Conservation (phyloP, 2,888 invertebrate genomes). For the Tupiocoris notatus region DNA sequence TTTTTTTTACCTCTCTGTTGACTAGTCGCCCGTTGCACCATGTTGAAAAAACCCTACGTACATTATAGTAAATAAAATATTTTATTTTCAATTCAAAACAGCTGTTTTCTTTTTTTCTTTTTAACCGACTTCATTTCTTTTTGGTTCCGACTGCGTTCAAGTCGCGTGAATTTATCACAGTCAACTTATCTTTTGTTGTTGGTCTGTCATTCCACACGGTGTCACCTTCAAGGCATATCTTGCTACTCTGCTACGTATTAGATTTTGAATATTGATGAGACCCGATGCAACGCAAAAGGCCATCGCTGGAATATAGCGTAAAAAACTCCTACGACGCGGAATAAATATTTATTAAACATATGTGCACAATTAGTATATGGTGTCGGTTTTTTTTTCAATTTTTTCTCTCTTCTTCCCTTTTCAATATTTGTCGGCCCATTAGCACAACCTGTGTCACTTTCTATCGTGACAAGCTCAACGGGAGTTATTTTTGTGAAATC, state of each 20-base stretch:
- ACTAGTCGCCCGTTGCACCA: too few species aligned
- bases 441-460: background rate
- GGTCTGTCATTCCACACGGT: background rate
- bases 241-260: background rate
- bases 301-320: background rate
- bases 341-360: background rate
- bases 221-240: background rate
- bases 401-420: background rate
- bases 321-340: background rate
- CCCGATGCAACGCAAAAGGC: background rate
- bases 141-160: too few species aligned
- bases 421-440: background rate
- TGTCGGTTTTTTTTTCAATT: background rate
- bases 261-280: background rate
- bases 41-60: too few species aligned
- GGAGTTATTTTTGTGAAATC: background rate
- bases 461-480: background rate
- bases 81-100: too few species aligned
- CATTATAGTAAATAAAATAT: too few species aligned
- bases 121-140: too few species aligned
- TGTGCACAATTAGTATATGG: background rate
- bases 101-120: too few species aligned
- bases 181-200: too few species aligned
- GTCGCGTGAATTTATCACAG: too few species aligned
- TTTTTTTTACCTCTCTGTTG: too few species aligned